Evolutionary conservation across 2,888 invertebrate genomes (phyloP), one percentile per base, ranked within the genome.

Genomic region (Danaus chrysippus): DNA sequence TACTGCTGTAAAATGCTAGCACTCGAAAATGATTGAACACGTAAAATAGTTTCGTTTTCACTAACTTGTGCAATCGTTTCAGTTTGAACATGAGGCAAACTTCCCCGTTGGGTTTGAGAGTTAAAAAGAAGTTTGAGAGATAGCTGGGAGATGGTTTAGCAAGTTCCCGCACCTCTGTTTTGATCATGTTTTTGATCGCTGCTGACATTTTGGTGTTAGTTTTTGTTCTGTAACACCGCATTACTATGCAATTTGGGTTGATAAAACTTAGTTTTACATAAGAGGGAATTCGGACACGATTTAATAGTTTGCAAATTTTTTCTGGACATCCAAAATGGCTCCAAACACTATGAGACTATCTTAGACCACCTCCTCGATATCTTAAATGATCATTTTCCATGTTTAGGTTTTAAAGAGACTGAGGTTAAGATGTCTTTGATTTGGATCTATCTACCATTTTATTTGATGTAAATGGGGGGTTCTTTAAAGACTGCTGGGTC

Each of bases 51-150:
- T 65, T 63, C 3, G 52, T 54, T 13, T 15, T 8, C 6, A 69
- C 61, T 42, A 62, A 70, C 3, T 46, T 34, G 62, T 69, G 69
- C 12, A 69, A 46, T 10, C 17, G 55, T 46, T 63, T 67, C 12
- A 68, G 46, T 19, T 68, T 67, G 23, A 34, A 5, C 5, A 23
- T 23, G 23, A 3, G 5, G 23, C 23, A 8, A 34, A 34, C 3
- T 34, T 42, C 43, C 9, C 63, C 61, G 54, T 70, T 63, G 12
- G 56, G 43, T 42, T 68, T 68, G 12, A 62, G 67, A 10, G 67
- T 54, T 49, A 67, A 49, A 56, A 70, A 70, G 34, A 70, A 63
- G 1, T 54, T 66, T 1, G 66, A 69, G 0, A 69, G 61, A 54
- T 62, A 67, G 19, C 67, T 68, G 41, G 64, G 59, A 11, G 44